These are phyloP conservation scores for Silurus asotus DNA, from an alignment of 2,113 vertebrate genomes.

Conservation along the genomic window DNA sequence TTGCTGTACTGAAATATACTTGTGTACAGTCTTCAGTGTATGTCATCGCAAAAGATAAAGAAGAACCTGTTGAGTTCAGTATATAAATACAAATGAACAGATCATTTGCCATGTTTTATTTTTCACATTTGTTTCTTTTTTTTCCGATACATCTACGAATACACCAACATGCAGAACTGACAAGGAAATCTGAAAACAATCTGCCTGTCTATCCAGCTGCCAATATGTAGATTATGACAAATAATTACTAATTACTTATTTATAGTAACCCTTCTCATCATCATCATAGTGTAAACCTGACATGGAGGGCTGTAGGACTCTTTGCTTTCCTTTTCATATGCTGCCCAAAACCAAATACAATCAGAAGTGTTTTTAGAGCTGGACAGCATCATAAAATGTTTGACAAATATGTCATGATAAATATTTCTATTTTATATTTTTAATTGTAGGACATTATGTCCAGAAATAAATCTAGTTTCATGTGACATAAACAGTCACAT, in stretches of 20 bases:
- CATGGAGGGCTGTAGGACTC: not conserved
- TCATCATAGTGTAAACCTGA: not conserved
- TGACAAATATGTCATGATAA: too few species aligned
- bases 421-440: too few species aligned
- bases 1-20: not conserved
- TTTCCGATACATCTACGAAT: not conserved
- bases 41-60: not conserved
- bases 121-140: not conserved
- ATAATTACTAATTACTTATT: not conserved
- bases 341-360: not conserved
- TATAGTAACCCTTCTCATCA: not conserved
- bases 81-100: not conserved
- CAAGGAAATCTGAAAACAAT: not conserved
- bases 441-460: too few species aligned
- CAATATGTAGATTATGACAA: not conserved
- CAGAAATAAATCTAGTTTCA: too few species aligned
- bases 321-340: not conserved
- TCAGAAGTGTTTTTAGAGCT: not conserved
- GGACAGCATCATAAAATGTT: not conserved
- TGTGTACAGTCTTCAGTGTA: too few species aligned
- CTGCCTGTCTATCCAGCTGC: not conserved
- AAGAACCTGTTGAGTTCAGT: not conserved
- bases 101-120: not conserved
- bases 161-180: not conserved
- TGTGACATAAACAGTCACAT: too few species aligned